A percentile compares a stretch with the other conserved stretches of the same genome.
Conservation (phyloP, 2,888 invertebrate genomes). For the Metallyticus violacea region DNA sequence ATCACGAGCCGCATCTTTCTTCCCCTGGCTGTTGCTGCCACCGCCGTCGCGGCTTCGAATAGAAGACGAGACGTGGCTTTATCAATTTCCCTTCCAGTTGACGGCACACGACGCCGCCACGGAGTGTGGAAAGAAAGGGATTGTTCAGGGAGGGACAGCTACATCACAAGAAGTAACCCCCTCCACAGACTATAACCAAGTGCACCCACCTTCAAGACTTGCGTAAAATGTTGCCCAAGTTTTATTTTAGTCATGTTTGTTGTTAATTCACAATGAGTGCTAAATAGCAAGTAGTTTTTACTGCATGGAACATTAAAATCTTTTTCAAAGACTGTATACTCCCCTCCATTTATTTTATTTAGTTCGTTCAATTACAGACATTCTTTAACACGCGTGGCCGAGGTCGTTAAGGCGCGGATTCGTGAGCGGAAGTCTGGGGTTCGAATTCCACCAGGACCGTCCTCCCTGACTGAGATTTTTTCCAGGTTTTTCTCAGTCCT, state of each 20-base stretch:
- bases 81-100: slow-evolving; percentile 34
- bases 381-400: too few relatives aligned
- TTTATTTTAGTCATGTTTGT: not conserved
- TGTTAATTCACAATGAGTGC: too few relatives aligned
- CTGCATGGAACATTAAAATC: too few relatives aligned
- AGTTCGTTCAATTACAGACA: too few relatives aligned
- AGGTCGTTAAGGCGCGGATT: too few relatives aligned
- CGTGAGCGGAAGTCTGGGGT: too few relatives aligned
- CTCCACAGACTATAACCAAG: not conserved
- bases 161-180: not conserved
- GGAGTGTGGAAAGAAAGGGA: not conserved
- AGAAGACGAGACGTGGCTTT: slow-evolving; percentile 21
- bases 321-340: too few relatives aligned
- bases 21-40: not conserved
- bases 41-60: not conserved
- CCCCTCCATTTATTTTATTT: too few relatives aligned
- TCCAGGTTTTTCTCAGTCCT: too few relatives aligned
- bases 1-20: not conserved
- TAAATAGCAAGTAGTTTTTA: too few relatives aligned
- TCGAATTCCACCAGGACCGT: too few relatives aligned
- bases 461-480: too few relatives aligned
- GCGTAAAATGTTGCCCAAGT: not conserved
- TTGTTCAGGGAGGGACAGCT: not conserved
- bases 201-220: not conserved
- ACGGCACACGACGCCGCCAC: slow-evolving; percentile 25